Base-by-base conservation (phyloP, 2,113 vertebrate species). In the Marcusenius ussheri region DNA sequence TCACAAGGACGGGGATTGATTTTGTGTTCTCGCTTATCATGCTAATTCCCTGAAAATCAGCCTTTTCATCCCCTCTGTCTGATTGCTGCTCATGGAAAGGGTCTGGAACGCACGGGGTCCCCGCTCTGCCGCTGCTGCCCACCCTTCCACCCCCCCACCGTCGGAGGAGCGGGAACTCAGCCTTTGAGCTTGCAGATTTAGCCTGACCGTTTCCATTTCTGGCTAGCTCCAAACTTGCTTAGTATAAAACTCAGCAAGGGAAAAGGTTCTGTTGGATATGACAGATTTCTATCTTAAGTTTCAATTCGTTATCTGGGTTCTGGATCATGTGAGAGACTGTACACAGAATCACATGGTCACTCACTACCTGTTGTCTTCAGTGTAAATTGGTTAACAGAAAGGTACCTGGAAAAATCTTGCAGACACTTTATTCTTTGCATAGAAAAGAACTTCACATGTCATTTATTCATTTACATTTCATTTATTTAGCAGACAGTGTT, bases 11-110 rank as follows among this genome's bases (percentile, higher is more conserved):
- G 96, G 96, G 97, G 97, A 99, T 99, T 99, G 98, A 99, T 99
- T 99, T 99, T 98, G 97, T 99, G 98, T 98, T 98, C 98, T 97
- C 98, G 98, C 98, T 99, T 99, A 99, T 99, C 98, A 99, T 99
- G 98, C 97, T 99, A 99, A 99, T 99, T 98, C 98, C 97, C 97
- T 97, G 97, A 99, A 99, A 99, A 99, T 99, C 98, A 98, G 98
- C 96, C 98, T 98, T 99, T 99, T 99, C 98, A 99, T 98, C 98
- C 95, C 97, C 97, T 97, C 96, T 95, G 97, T 96, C 97, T 98
- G 97, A 98, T 98, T 97, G 97, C 97, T 96, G 96, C 98, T 98
- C 97, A 96, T 98, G 97, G 97, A 98, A 98, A 96, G 97, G 97
- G 96, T 96, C 97, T 97, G 97, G 97, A 98, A 97, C 96, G 95